phyloP scores from a whole-genome alignment of 2,888 invertebrate species.

The Thecophora atra region DNA sequence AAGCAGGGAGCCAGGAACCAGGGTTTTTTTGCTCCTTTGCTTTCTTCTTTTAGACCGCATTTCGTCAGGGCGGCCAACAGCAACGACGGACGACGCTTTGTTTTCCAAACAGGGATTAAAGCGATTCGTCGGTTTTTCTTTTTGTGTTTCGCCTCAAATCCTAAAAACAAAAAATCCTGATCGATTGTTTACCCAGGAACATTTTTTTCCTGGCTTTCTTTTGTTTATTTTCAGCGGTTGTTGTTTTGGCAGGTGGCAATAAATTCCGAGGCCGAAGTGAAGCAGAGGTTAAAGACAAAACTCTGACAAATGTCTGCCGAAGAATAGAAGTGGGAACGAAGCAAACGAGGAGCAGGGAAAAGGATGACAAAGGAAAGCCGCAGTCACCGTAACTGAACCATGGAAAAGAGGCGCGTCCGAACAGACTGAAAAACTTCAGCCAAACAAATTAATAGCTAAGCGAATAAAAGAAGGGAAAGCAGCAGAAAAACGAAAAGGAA shows the following conservation, averaged over 20 bases:
- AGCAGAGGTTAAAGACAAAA: background rate
- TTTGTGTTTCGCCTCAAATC: no score
- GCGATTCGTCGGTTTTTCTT: background rate
- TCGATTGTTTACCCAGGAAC: background rate
- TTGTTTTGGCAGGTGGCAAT: background rate
- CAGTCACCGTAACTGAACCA: no score
- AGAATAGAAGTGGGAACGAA: no score
- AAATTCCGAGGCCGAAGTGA: no score
- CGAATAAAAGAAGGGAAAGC: background rate
- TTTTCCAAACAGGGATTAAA: slow-evolving; percentile 2
- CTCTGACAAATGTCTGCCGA: background rate
- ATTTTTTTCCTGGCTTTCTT: background rate
- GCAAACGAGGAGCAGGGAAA: no score
- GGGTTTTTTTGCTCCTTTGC: background rate
- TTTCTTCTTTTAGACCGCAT: no score
- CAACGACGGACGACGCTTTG: background rate
- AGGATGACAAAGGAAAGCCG: no score
- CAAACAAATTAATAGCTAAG: background rate
- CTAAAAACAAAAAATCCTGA: background rate
- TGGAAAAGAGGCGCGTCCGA: no score
- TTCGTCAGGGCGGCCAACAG: background rate
- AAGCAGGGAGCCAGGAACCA: no score
- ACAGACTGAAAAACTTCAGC: background rate
- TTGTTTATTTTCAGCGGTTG: background rate
- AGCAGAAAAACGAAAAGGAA: background rate